phyloP scores from a whole-genome alignment of 2,113 vertebrate species.

The Falco punctatus region DNA sequence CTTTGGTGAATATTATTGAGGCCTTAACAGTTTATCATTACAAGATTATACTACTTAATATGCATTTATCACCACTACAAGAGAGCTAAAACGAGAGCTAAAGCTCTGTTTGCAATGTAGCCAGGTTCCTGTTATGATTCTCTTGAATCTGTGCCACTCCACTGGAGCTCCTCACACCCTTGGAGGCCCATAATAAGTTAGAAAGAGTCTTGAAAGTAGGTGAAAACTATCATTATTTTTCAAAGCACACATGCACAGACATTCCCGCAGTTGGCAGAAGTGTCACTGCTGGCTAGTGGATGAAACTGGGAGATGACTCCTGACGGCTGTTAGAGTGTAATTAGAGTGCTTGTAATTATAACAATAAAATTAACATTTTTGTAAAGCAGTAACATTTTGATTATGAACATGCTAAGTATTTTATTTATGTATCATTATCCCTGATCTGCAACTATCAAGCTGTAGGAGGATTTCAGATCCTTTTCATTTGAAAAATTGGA shows the following conservation, averaged over 20 bases:
- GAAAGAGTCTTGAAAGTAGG: not conserved
- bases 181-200: not conserved
- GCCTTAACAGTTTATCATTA: not conserved
- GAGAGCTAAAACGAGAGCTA: not conserved
- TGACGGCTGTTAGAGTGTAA: not conserved
- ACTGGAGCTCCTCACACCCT: not conserved
- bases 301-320: conserved; percentile 19
- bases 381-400: conserved; percentile 31
- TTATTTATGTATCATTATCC: conserved; percentile 38
- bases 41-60: not conserved
- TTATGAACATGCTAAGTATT: conserved; percentile 21
- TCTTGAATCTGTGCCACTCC: not conserved
- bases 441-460: not conserved
- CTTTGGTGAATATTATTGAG: not conserved
- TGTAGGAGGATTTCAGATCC: not conserved
- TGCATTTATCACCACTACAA: not conserved
- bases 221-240: not conserved
- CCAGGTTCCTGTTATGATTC: not conserved
- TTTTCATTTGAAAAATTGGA: not conserved
- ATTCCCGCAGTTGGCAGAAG: not conserved
- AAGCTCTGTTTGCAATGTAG: not conserved
- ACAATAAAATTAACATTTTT: not conserved
- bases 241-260: not conserved
- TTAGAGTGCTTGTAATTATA: not conserved
- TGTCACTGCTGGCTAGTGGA: not conserved